phyloP scores from a whole-genome alignment of 2,797 vertebrate genomes.

The Xyrichtys novacula region DNA sequence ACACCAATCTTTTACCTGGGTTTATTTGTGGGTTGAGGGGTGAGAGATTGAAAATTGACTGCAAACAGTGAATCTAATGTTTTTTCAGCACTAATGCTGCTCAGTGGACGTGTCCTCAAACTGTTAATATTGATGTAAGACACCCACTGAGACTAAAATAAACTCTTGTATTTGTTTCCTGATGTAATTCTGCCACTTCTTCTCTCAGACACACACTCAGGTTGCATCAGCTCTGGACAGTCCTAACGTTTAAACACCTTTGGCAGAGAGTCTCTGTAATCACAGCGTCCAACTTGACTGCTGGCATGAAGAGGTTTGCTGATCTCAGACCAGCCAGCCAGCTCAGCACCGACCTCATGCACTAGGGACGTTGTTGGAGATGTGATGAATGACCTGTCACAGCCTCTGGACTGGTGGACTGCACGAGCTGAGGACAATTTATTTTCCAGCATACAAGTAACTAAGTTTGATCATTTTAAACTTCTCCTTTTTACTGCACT shows the following conservation, averaged over 20 bases:
- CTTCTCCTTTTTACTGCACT: background rate
- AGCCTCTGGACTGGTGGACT: conserved; percentile 6
- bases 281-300: conserved; percentile 9
- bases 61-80: background rate
- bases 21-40: background rate
- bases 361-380: background rate
- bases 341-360: conserved; percentile 31
- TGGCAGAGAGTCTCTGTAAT: conserved; percentile 23
- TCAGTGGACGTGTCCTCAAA: background rate
- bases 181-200: background rate
- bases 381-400: conserved; percentile 34
- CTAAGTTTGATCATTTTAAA: background rate
- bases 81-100: background rate
- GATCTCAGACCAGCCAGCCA: conserved; percentile 31
- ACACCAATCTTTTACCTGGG: background rate
- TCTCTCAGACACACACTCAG: conserved; percentile 9
- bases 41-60: too few species aligned
- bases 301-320: conserved; percentile 18
- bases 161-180: background rate
- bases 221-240: conserved; percentile 1
- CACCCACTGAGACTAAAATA: background rate
- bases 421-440: background rate
- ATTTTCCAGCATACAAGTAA: background rate
- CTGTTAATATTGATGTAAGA: background rate
- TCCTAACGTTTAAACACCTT: conserved; percentile 28